Conservation (phyloP, 2,888 invertebrate species). For the Zootermopsis nevadensis region DNA sequence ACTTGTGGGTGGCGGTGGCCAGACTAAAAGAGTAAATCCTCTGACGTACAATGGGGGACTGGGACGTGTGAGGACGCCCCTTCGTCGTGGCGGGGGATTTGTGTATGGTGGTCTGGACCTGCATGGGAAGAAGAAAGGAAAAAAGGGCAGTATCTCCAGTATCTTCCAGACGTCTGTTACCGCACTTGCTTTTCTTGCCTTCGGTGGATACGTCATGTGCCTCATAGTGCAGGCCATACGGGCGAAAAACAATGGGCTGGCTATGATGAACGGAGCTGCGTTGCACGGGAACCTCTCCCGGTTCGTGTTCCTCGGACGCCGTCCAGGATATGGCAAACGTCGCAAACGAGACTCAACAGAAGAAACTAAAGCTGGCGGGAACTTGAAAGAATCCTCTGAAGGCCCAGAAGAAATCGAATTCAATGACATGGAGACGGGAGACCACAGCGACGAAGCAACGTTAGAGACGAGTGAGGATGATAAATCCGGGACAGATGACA, state of each 20-base stretch:
- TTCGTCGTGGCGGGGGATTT: slow-evolving; percentile 25
- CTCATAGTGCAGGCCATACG: slow-evolving; percentile 81
- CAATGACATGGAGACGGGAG: too few species aligned
- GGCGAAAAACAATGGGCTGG: slow-evolving; percentile 63
- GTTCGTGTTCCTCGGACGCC: neutral
- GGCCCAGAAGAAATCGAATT: too few species aligned
- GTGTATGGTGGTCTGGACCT: neutral
- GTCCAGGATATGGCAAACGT: neutral
- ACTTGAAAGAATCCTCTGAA: too few species aligned
- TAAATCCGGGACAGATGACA: too few species aligned
- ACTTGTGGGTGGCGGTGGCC: slow-evolving; percentile 29
- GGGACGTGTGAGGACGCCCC: neutral
- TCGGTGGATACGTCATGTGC: slow-evolving; percentile 85
- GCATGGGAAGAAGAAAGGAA: neutral
- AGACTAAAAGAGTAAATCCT: neutral
- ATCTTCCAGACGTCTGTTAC: slow-evolving; percentile 68
- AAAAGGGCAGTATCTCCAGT: slow-evolving; percentile 20
- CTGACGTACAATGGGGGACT: slow-evolving; percentile 17
- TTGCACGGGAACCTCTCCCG: too few species aligned
- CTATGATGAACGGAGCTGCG: slow-evolving; percentile 5
- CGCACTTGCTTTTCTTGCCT: slow-evolving; percentile 83
- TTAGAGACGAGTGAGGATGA: too few species aligned
- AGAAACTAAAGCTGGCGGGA: neutral
- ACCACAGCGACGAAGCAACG: too few species aligned
- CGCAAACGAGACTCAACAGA: neutral